These are phyloP conservation scores for Notiomystis cincta DNA, from an alignment of 2,113 vertebrate genomes.

Conservation along the genomic window DNA sequence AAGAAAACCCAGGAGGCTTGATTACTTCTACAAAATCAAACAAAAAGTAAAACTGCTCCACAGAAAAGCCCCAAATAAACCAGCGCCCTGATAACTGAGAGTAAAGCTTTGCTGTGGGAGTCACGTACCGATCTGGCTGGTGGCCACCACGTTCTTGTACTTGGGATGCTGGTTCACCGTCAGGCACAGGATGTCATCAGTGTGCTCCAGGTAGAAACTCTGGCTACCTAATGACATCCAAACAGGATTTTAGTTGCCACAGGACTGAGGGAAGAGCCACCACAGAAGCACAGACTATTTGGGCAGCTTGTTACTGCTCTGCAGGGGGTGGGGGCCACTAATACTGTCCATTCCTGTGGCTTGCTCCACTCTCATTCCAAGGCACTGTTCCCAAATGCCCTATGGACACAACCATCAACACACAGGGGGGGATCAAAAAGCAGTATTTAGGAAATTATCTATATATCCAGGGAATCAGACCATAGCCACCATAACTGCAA, in stretches of 20 bases:
- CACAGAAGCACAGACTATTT: not conserved
- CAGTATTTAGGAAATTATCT: not conserved
- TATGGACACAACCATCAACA: not conserved
- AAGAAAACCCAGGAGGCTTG: not conserved
- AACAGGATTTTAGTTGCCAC: not conserved
- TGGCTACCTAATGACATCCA: constrained; percentile 82
- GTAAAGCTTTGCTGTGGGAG: not conserved
- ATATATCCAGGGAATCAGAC: not conserved
- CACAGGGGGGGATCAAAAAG: not conserved
- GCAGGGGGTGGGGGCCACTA: fast-evolving
- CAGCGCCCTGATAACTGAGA: not conserved
- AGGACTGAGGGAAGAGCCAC: not conserved
- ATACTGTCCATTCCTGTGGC: fast-evolving
- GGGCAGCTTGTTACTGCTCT: not conserved
- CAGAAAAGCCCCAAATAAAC: not conserved
- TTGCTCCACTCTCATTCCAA: not conserved
- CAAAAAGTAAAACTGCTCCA: not conserved
- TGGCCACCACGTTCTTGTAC: constrained; percentile 93
- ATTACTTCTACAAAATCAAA: not conserved
- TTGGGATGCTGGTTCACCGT: constrained; percentile 98
- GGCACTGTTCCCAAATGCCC: not conserved
- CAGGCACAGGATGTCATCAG: constrained; percentile 95
- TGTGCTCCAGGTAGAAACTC: constrained; percentile 98
- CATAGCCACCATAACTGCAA: not conserved
- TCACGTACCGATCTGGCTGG: constrained; percentile 93